These are phyloP conservation scores for Corydoras sp. DNA, from an alignment of 2,113 vertebrate genomes.

Conservation along the genomic window DNA sequence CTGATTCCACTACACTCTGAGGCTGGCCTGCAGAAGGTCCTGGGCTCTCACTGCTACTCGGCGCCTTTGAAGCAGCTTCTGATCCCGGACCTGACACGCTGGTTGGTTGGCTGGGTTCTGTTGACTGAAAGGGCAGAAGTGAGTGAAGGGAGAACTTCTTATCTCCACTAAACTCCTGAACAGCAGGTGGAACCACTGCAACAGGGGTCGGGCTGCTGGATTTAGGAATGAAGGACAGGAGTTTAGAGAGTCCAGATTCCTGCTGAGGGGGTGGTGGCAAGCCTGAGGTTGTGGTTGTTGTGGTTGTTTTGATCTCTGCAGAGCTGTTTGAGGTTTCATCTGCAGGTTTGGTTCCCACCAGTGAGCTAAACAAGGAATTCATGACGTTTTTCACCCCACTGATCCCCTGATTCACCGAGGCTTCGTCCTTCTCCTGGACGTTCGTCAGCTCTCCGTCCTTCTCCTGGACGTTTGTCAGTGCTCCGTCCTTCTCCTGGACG, in stretches of 20 bases:
- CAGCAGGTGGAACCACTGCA: conserved; percentile 54
- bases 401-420: conserved; percentile 56
- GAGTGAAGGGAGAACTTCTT: conserved; percentile 63
- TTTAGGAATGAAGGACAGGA: conserved; percentile 64
- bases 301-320: conserved; percentile 30
- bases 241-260: conserved; percentile 65
- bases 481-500: conserved; percentile 54
- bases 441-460: conserved; percentile 30
- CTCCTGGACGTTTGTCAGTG: background rate
- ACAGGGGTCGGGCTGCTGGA: conserved; percentile 53
- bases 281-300: conserved; percentile 47
- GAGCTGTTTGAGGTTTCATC: conserved; percentile 48
- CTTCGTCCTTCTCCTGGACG: conserved; percentile 54
- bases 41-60: conserved; percentile 32
- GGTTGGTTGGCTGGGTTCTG: conserved; percentile 45
- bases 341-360: conserved; percentile 72
- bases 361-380: conserved; percentile 75
- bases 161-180: conserved; percentile 58
- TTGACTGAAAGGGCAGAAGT: conserved; percentile 60
- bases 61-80: conserved; percentile 37
- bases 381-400: conserved; percentile 76
- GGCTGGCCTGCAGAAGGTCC: conserved; percentile 49
- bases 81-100: conserved; percentile 12
- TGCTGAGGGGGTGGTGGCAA: conserved; percentile 47
- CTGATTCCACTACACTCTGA: conserved; percentile 72